Evolutionary conservation across 2,888 invertebrate genomes (phyloP).

Genomic region (Micropterix aruncella): DNA sequence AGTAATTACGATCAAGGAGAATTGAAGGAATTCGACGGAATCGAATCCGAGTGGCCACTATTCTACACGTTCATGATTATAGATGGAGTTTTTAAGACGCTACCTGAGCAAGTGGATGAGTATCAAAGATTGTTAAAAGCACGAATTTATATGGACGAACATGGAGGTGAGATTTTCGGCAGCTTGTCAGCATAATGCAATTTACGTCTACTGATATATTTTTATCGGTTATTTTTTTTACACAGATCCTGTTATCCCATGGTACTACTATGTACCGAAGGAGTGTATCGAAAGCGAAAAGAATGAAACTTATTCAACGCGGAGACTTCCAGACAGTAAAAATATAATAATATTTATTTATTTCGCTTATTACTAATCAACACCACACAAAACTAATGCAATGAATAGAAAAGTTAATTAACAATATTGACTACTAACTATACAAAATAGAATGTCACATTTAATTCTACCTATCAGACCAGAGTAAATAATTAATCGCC

Average conservation of each 20-base stretch:
- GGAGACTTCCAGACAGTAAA: conserved; percentile 47
- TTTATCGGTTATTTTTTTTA: conserved; percentile 10
- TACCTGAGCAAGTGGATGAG: conserved; percentile 83
- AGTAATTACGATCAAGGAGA: conserved; percentile 83
- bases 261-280: conserved; percentile 79
- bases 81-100: conserved; percentile 81
- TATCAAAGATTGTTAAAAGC: conserved; percentile 76
- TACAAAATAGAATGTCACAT: no score
- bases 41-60: conserved; percentile 97
- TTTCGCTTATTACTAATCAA: no score
- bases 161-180: conserved; percentile 49
- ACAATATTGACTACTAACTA: no score
- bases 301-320: conserved; percentile 50
- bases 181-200: no score
- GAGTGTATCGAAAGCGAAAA: conserved; percentile 61
- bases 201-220: no score
- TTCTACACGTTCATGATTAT: conserved; percentile 94
- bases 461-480: no score
- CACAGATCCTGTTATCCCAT: conserved; percentile 82
- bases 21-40: conserved; percentile 86
- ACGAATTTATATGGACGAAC: conserved; percentile 64
- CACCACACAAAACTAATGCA: no score
- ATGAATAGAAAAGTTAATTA: no score
- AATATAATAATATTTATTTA: conserved; percentile 12
- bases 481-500: no score